A percentile compares a stretch with the other conserved stretches of the same genome.
Evolutionary conservation across 1,140 invertebrate genomes (phyloP).

Genomic region (Neodiprion virginianus): DNA sequence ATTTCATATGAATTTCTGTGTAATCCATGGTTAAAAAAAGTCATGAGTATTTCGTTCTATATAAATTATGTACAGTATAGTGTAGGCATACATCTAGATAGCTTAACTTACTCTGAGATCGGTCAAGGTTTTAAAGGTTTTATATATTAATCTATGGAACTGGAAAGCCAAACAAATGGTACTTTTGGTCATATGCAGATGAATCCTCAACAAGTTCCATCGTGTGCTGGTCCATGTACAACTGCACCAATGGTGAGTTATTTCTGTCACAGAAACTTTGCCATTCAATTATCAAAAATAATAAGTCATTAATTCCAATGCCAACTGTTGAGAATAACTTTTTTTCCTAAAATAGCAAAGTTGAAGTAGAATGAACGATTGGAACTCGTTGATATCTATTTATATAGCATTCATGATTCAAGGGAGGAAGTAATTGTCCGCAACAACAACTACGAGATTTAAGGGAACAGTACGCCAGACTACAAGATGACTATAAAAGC

Average conservation of each 20-base stretch:
- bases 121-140: too few species aligned
- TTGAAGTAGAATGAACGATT: too few species aligned
- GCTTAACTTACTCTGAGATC: too few species aligned
- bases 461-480: slow-evolving; percentile 62
- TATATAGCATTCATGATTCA: slow-evolving; percentile 1
- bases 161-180: background rate
- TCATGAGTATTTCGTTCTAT: background rate
- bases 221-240: slow-evolving; percentile 41
- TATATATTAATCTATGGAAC: background rate
- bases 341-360: too few species aligned
- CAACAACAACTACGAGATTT: slow-evolving; percentile 60
- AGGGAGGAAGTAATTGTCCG: slow-evolving; percentile 37
- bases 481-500: slow-evolving; percentile 66
- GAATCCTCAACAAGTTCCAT: slow-evolving; percentile 25
- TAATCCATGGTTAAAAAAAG: background rate
- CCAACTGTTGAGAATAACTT: too few species aligned
- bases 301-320: too few species aligned
- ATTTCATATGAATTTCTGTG: slow-evolving; percentile 27
- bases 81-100: slow-evolving; percentile 15
- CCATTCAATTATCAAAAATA: too few species aligned
- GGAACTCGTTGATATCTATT: too few species aligned
- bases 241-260: slow-evolving; percentile 39
- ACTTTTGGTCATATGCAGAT: slow-evolving; percentile 29
- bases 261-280: background rate
- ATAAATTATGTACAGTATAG: slow-evolving; percentile 30